Base-by-base conservation (phyloP, 2,888 invertebrate species). In the Apotomis capreana region DNA sequence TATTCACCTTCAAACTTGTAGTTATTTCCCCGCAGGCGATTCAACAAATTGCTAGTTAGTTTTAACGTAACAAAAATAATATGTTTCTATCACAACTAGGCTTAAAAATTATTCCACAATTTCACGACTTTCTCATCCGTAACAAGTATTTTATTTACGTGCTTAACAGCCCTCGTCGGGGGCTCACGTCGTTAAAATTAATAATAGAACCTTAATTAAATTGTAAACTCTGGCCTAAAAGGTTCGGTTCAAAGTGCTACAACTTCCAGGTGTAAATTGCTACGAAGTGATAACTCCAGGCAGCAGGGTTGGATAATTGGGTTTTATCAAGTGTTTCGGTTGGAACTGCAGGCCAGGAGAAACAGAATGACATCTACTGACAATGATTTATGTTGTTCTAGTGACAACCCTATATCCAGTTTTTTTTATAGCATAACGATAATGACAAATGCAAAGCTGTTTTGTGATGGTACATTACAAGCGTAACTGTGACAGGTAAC, bases 131-230 rank as follows among this genome's bases (percentile, higher is more conserved):
- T 5, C 40, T 40, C 40, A 5, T 40, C 54, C 55, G 44, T 5
- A 5, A n/a, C 26, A 46, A 12, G 44, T 64, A 44, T 44, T 54
- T 63, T 49, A 67, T 58, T 65, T 49, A 58, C 6, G 51, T 57
- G n/a, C 15, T 36, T 63, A 64, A 54, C 26, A 57, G 6, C 51
- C 57, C 70, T 15, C 26, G 26, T 40, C 61, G 15, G 49, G 54
- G 55, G 49, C 67, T 67, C 61, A 71, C 61, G 61, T 67, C 70
- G 60, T 57, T 40, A 55, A 67, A 67, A 71, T 71, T 67, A 71
- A 71, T 71, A 67, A 71, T 71, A 61, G 55, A 49, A 40, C 40
- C 37, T 61, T 71, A 67, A 71, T 71, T 71, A 71, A 71, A 71
- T 71, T 55, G 70, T 54, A 54, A 57, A 67, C 62, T 57, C 55